A percentile compares a stretch with the other conserved stretches of the same genome.
Evolutionary conservation across 1,140 invertebrate species (phyloP).

Genomic region (Nephotettix cincticeps): DNA sequence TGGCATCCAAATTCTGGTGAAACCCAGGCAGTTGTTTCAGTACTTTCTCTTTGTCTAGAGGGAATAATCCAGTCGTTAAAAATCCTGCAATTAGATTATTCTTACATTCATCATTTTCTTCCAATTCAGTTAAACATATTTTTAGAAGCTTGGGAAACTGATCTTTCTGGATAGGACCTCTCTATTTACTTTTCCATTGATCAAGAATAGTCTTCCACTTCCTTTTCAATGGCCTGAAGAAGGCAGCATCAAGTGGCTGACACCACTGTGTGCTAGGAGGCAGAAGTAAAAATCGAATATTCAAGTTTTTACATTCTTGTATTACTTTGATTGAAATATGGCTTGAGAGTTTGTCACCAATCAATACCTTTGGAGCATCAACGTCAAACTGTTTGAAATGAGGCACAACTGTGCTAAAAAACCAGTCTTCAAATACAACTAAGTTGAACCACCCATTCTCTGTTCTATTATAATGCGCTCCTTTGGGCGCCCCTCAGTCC

Average conservation of each 20-base stretch:
- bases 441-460: slow-evolving; percentile 44
- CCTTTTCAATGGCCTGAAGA: slow-evolving; percentile 46
- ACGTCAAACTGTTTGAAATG: slow-evolving; percentile 36
- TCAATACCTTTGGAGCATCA: slow-evolving; percentile 37
- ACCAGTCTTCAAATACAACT: slow-evolving; percentile 46
- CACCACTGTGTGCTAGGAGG: slow-evolving; percentile 46
- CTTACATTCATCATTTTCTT: slow-evolving; percentile 24
- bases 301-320: slow-evolving; percentile 42
- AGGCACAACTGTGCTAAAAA: slow-evolving; percentile 39
- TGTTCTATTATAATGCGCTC: slow-evolving; percentile 43
- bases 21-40: slow-evolving; percentile 24
- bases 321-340: slow-evolving; percentile 46
- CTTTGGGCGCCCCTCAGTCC: slow-evolving; percentile 42
- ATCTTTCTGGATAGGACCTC: slow-evolving; percentile 28
- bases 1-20: background rate
- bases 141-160: slow-evolving; percentile 37
- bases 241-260: slow-evolving; percentile 50
- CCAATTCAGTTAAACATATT: slow-evolving; percentile 25
- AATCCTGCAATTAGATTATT: slow-evolving; percentile 40
- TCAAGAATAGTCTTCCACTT: slow-evolving; percentile 45
- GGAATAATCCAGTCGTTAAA: slow-evolving; percentile 39
- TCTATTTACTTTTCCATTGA: slow-evolving; percentile 39
- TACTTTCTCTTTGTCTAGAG: slow-evolving; percentile 38
- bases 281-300: slow-evolving; percentile 47
- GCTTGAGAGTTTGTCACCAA: slow-evolving; percentile 47